Conservation (phyloP, 2,797 vertebrate genomes). For the Crenichthys baileyi region DNA sequence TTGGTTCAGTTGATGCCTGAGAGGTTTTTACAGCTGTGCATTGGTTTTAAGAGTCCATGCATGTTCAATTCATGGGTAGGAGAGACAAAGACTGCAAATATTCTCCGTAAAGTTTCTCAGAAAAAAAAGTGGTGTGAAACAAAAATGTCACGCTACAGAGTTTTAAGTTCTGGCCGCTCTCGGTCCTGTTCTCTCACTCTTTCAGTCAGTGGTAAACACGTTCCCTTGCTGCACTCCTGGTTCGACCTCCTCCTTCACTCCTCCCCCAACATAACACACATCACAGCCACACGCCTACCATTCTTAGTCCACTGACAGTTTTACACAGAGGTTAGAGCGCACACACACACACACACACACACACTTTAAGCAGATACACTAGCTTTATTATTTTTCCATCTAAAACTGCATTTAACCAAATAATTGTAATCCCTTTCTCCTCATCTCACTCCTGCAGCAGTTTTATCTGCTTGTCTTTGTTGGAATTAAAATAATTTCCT, state of each 20-base stretch:
- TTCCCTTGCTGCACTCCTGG: slow-evolving; percentile 49
- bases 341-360: not conserved
- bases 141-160: not conserved
- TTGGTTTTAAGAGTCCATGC: slow-evolving; percentile 22
- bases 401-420: not conserved
- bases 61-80: slow-evolving; percentile 16
- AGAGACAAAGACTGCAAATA: not conserved
- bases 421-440: not conserved
- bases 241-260: slow-evolving; percentile 53
- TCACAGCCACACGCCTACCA: slow-evolving; percentile 66
- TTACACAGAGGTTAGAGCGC: slow-evolving; percentile 63
- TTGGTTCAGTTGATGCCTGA: slow-evolving; percentile 6
- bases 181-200: slow-evolving; percentile 22
- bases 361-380: not conserved
- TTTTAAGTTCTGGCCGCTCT: not conserved
- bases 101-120: slow-evolving; percentile 4
- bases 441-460: not conserved
- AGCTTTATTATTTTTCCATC: not conserved
- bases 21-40: slow-evolving; percentile 9
- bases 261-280: slow-evolving; percentile 71
- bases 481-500: not conserved
- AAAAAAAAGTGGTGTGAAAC: not conserved
- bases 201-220: slow-evolving; percentile 62
- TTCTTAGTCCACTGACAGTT: slow-evolving; percentile 73
- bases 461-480: slow-evolving; percentile 8